Evolutionary conservation across 2,888 invertebrate species (phyloP), one percentile per base, ranked within the genome.

Genomic region (Acheta domesticus): DNA sequence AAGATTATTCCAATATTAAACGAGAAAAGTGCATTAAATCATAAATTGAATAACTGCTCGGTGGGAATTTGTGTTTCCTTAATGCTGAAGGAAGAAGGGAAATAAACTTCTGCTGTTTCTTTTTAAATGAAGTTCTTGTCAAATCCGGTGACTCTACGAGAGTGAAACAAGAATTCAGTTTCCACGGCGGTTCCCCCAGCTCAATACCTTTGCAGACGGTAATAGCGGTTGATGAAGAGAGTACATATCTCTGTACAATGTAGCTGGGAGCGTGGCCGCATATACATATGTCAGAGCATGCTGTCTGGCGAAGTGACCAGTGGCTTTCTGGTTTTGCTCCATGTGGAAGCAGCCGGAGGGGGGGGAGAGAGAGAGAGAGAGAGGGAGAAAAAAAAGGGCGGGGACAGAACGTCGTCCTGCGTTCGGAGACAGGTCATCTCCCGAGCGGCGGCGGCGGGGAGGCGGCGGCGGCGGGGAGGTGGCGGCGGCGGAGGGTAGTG

Each of bases 221-320:
- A n/a, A 14, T n/a, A 62, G 16, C n/a, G n/a, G 62, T 62, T 62
- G 62, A 62, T 62, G 62, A 62, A 62, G 62, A 62, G 62, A 62
- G 62, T 62, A 62, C 62, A 62, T 62, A 62, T 62, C 62, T 62
- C 62, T 12, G 62, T 62, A 62, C 62, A n/a, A 62, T 62, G 62
- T 62, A 19, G 62, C 62, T 12, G n/a, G 62, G 8, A 62, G 62
- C 62, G 62, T 62, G 62, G 62, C n/a, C 62, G 62, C 62, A 62
- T 62, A n/a, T 62, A 62, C 62, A 62, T 62, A 62, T 62, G 62
- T 62, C 62, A 62, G 62, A 62, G 62, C 62, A 62, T n/a, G 62
- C 62, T 62, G 62, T 62, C 62, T 5, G 62, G 62, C 62, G 16
- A n/a, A n/a, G 16, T n/a, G 62, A 62, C 62, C 62, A 62, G 16